Percentiles rank a stretch among this genome's conserved stretches.
These are phyloP conservation scores for Physocephala rufipes DNA, from an alignment of 2,888 invertebrate genomes.

Conservation along the genomic window DNA sequence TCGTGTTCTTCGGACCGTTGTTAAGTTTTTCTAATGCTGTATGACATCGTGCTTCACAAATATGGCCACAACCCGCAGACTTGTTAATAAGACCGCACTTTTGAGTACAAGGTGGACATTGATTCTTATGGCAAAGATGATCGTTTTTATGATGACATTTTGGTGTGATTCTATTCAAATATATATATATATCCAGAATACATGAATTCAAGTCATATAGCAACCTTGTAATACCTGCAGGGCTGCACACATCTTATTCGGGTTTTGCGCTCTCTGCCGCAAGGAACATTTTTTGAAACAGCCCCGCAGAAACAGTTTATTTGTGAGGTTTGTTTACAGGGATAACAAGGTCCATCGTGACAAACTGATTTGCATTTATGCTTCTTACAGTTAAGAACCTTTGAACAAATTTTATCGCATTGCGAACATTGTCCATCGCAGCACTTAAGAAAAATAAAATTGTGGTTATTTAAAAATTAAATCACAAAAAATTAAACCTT, in stretches of 20 bases:
- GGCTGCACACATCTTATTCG: constrained; percentile 78
- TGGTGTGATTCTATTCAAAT: constrained; percentile 70
- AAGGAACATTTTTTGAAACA: constrained; percentile 82
- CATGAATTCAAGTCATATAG: constrained; percentile 54
- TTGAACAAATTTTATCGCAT: constrained; percentile 86
- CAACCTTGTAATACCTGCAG: too few relatives aligned
- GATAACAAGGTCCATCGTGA: constrained; percentile 83
- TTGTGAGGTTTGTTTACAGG: constrained; percentile 70
- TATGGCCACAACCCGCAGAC: constrained; percentile 67
- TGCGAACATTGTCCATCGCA: constrained; percentile 85
- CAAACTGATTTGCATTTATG: constrained; percentile 85
- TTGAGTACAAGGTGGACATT: constrained; percentile 84
- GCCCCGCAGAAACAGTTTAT: constrained; percentile 82
- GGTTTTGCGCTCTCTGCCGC: constrained; percentile 81
- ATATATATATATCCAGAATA: constrained; percentile 42
- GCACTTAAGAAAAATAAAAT: constrained; percentile 68
- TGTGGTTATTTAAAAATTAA: neutral
- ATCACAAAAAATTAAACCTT: constrained; percentile 69
- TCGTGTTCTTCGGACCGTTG: too few relatives aligned
- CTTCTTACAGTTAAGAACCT: constrained; percentile 82
- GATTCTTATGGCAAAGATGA: constrained; percentile 84
- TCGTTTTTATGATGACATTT: constrained; percentile 87
- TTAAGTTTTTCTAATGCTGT: constrained; percentile 68
- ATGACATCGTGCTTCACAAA: constrained; percentile 80
- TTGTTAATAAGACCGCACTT: constrained; percentile 71